Base-by-base conservation (phyloP, 2,113 vertebrate species). In the Daphoenositta chrysoptera region DNA sequence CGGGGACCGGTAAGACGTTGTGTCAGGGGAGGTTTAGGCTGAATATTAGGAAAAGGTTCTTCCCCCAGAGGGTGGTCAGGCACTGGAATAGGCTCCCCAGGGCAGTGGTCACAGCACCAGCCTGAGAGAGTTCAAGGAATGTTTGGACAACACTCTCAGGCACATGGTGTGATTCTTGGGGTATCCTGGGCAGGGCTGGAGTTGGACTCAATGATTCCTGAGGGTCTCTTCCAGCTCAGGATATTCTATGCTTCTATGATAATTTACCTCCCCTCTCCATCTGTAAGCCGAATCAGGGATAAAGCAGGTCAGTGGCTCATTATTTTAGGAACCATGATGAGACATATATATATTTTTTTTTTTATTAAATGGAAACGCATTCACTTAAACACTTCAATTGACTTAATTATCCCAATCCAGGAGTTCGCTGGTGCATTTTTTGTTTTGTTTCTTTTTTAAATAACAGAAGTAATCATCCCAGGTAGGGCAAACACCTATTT, bases 1-100 rank as follows among this genome's bases (percentile, higher is more conserved):
- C 30, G 61, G 47, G 14, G 30, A 61, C 61, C 0, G 0, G 30
- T 17, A 12, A 22, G 22, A 61, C 83, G 14, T 2, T 23, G 21
- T 61, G 26, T 33, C 47, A 31, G 18, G 51, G 12, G 15, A 35
- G 10, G n/a, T 42, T 76, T 40, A 61, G 26, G n/a, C 7, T 61
- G 61, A 21, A 2, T 54, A 69, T 54, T 3, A 40, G 4, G 24
- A 16, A 61, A 53, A 68, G 7, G 14, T 15, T 47, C 15, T 47
- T 83, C 24, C 21, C n/a, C 8, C 40, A 15, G 39, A 47, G 24
- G 4, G 13, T 40, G 28, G 2, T 0, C 16, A 7, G 17, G 17
- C 70, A 54, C 14, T 40, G 13, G 70, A 47, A 69, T 4, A 53
- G 37, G 28, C 24, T 60, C 44, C 60, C 6, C 70, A 54, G 47